Conservation (phyloP, 1,140 invertebrate genomes). For the Conus betulinus region DNA sequence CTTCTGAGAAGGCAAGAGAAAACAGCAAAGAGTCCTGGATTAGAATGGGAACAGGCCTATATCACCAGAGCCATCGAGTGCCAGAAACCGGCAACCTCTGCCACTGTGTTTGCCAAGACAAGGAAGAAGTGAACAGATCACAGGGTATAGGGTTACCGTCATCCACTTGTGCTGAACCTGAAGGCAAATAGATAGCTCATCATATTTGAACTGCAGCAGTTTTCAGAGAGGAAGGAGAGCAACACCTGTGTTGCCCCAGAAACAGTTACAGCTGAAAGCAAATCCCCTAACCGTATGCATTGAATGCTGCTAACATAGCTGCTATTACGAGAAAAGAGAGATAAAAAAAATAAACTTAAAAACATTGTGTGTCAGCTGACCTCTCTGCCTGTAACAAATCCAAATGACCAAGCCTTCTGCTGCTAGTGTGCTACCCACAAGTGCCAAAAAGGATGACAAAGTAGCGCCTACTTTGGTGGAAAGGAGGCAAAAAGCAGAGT, state of each 20-base stretch:
- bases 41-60: no score
- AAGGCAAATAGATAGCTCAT: no score
- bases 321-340: not conserved
- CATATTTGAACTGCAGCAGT: not conserved
- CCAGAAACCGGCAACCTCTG: no score
- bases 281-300: not conserved
- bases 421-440: not conserved
- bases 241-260: not conserved
- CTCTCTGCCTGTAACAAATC: not conserved
- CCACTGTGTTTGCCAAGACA: no score
- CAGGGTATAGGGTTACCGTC: no score
- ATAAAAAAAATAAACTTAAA: not conserved
- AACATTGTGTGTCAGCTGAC: constrained; percentile 11
- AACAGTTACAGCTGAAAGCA: not conserved
- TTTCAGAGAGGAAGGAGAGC: not conserved
- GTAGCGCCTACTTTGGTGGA: not conserved
- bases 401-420: not conserved
- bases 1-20: not conserved
- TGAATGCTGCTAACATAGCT: not conserved
- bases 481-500: not conserved
- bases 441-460: not conserved
- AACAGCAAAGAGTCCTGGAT: no score
- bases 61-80: no score
- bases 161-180: no score
- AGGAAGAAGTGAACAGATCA: no score